Conservation (phyloP, 2,113 vertebrate genomes). For the Collichthys lucidus region DNA sequence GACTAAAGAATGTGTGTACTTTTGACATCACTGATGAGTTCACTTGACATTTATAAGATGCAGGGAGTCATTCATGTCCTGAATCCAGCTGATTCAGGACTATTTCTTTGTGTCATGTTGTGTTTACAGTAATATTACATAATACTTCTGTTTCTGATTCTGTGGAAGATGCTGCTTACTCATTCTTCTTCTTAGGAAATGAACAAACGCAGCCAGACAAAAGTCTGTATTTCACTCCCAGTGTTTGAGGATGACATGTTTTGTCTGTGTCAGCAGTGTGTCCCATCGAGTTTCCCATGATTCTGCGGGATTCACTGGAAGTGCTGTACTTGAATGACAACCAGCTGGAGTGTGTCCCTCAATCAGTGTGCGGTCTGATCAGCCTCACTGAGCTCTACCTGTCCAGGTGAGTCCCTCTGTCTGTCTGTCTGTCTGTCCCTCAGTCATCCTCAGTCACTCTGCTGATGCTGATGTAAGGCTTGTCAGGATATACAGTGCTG, state of each 20-base stretch:
- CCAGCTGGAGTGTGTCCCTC: conserved; percentile 91
- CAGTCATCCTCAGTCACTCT: background rate
- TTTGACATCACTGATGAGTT: background rate
- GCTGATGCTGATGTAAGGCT: background rate
- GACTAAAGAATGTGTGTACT: too few species aligned
- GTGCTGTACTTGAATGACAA: conserved; percentile 94
- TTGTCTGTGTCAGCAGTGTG: conserved; percentile 78
- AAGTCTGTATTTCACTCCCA: too few species aligned
- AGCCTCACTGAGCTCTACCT: conserved; percentile 94
- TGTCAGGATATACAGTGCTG: background rate
- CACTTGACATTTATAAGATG: too few species aligned
- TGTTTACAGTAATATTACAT: background rate
- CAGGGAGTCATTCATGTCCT: background rate
- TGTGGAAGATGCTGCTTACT: background rate
- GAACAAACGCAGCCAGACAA: background rate
- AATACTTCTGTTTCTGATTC: background rate
- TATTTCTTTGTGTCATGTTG: background rate
- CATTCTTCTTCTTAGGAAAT: background rate
- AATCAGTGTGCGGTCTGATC: conserved; percentile 89
- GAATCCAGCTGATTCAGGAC: too few species aligned
- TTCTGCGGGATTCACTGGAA: conserved; percentile 92
- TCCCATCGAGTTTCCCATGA: conserved; percentile 89
- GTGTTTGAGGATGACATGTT: too few species aligned
- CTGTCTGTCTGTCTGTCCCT: background rate
- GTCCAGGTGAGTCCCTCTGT: conserved; percentile 88